phyloP scores from a whole-genome alignment of 2,113 vertebrate genomes.

The Ailuropoda melanoleuca region DNA sequence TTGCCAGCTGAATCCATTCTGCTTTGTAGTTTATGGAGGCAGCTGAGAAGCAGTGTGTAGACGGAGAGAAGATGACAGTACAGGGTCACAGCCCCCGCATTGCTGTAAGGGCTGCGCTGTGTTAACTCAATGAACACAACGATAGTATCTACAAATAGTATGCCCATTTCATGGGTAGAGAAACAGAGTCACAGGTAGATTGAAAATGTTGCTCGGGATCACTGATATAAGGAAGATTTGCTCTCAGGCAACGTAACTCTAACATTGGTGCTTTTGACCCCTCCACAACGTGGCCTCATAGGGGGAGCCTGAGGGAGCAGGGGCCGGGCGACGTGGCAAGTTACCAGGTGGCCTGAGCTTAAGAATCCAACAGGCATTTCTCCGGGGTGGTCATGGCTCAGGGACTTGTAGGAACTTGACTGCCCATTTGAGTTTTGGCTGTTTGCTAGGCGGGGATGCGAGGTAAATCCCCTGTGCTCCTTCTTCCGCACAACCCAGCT shows the following conservation, averaged over 20 bases:
- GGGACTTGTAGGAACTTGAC: neutral
- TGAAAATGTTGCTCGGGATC: neutral
- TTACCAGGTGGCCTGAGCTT: neutral
- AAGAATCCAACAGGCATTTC: neutral
- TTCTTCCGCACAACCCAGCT: neutral
- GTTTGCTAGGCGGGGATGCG: neutral
- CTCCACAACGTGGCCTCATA: neutral
- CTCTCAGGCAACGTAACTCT: neutral
- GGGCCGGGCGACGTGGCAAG: neutral
- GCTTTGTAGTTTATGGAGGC: neutral
- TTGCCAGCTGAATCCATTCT: neutral
- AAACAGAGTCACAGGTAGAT: neutral
- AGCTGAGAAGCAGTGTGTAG: neutral
- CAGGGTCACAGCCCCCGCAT: neutral
- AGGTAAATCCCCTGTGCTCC: accelerated
- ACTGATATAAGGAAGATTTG: neutral
- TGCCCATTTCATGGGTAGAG: neutral
- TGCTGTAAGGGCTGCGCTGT: neutral
- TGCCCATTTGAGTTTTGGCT: neutral
- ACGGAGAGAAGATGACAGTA: neutral
- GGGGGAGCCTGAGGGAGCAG: neutral
- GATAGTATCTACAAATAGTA: neutral
- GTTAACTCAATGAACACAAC: neutral
- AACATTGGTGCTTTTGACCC: neutral
- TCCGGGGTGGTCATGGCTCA: neutral